Base-by-base conservation (phyloP, 2,797 vertebrate genomes). In the Sylvilagus floridanus region DNA sequence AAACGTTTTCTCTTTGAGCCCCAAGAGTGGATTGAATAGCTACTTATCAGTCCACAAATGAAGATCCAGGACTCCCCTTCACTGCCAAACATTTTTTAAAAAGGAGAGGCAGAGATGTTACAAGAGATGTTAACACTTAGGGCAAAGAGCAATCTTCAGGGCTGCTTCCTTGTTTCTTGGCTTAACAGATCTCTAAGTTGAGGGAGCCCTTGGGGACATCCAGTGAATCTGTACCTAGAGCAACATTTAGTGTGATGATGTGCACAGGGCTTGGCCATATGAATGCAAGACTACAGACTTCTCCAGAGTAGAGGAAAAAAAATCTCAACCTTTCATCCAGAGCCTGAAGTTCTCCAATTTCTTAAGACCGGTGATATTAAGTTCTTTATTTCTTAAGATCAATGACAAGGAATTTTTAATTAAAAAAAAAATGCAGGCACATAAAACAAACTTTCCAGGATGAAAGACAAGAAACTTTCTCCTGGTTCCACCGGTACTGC, bases 401-500 rank as follows among this genome's bases (percentile, higher is more conserved):
- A 84, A 88, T 32, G 37, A 75, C 90, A 91, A 94, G 62, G 30
- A 47, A n/a, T 92, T 81, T 91, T 66, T 72, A 57, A 16, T 90
- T 88, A n/a, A 90, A 84, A 94, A 94, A 90, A 96, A 95, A 96
- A 90, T 13, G 5, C 7, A 90, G 88, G 93, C 73, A 88, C 71
- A 69, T 91, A 87, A 91, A 94, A 57, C 54, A 92, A 87, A 87
- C 82, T 95, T 91, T 47, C 77, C 85, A 77, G 57, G 57, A 90
- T 52, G 21, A 85, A 94, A 93, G 75, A 76, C 30, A 82, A 19
- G 12, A 17, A 82, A 10, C 32, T 32, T 28, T 82, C 57, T 32
- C 50, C 62, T 72, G 62, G 82, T 72, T 77, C 66, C 30, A 88
- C 9, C 32, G 2, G 47, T 28, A 75, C 28, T 84, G 73, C 57